Base-by-base conservation (phyloP, 2,888 invertebrate species). In the Clistopyga incitator region DNA sequence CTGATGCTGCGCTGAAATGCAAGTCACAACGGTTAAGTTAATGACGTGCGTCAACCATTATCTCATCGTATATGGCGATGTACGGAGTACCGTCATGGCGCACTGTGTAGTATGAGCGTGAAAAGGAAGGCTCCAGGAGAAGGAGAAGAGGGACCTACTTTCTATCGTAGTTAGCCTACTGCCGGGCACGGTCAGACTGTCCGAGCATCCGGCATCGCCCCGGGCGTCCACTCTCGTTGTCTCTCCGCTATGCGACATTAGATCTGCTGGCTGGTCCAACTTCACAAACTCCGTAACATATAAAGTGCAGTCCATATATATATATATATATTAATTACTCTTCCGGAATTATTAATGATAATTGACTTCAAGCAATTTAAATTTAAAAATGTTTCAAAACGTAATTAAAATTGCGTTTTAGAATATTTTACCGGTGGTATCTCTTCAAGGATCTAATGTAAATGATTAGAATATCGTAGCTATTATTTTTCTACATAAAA, bases 101-200 rank as follows among this genome's bases (percentile, higher is more conserved):
- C 47, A 68, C 38, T 47, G 25, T 52, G 29, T 78, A 50, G 59
- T 74, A 47, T 50, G 50, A 61, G 77, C 25, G 25, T 70, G 61
- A 78, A 85, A 85, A 45, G 74, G 80, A 79, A 67, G 82, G 84
- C 84, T 65, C 29, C 59, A 38, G 67, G 61, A 76, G 77, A 77
- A 64, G 61, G 68, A 65, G 65, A 72, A 71, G 78, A 78, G 88
- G 87, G 89, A 90, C 91, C 91, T 91, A 92, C 91, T 92, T 92
- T 92, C 91, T 91, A 91, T 87, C 87, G 87, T 88, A 88, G 90
- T 90, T 89, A 88, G 90, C 88, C 89, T 88, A 90, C 89, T 89
- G 88, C 84, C 86, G 84, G 75, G 81, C 84, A 67, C 80, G 68
- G 84, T 84, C 78, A 84, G 84, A 85, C 67, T 74, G 81, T 82